Evolutionary conservation across 2,113 vertebrate species (phyloP), one percentile per base, ranked within the genome.

Genomic region (Tinamus guttatus): DNA sequence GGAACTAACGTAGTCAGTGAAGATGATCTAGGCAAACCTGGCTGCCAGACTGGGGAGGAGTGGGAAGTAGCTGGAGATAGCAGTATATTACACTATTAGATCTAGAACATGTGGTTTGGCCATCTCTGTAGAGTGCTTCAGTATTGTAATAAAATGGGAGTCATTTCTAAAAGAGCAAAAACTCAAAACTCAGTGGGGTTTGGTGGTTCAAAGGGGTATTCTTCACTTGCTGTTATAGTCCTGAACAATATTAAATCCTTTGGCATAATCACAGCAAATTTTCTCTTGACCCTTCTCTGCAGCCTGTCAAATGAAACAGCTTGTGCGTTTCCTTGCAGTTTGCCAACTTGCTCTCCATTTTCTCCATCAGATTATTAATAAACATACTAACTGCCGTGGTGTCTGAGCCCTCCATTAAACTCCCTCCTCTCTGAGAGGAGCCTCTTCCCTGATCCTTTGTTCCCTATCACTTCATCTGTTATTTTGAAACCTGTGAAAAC

Each of bases 401-500:
- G 67, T 65, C 60, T 74, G 89, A 92, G 74, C 65, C 65, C 20
- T 77, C 68, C 38, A 89, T 91, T 89, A 87, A 89, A 49, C 60
- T 78, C 24, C 87, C n/a, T 19, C 18, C 3, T 0, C 7, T 60
- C 38, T 34, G 28, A 88, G 27, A 84, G 69, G 54, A 51, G 84
- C 68, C 78, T 84, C 7, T 69, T 89, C 82, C 87, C 38, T 56
- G 68, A 74, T 65, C 8, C 38, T 84, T 49, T 74, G 20, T 81
- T 96, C 76, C 58, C 38, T 73, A n/a, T 86, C 82, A 54, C 32
- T 89, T 83, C 59, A 71, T 83, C 18, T 64, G 38, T 74, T 12
- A 13, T 70, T 87, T 81, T 69, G 43, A 87, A 81, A 87, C 62
- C 43, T 74, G 9, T 87, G 69, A 73, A 87, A 96, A 28, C 15